A percentile compares a stretch with the other conserved stretches of the same genome.
Conservation (phyloP, 2,797 vertebrate species). For the Urocyon cinereoargenteus region DNA sequence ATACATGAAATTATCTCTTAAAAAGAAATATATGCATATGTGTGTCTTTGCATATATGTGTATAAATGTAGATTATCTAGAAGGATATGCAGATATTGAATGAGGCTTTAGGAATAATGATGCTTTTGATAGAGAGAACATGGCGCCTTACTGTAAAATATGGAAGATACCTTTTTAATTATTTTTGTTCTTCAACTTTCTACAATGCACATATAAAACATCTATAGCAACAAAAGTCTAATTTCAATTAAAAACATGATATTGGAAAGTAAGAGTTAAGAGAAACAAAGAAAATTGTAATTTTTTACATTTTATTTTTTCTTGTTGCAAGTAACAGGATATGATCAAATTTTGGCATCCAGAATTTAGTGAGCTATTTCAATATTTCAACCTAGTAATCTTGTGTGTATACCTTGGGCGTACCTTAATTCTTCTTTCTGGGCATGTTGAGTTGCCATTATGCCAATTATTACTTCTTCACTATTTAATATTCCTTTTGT, state of each 20-base stretch:
- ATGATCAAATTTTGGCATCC: background rate
- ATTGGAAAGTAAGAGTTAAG: background rate
- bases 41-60: background rate
- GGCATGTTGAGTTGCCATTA: background rate
- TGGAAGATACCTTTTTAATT: background rate
- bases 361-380: background rate
- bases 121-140: background rate
- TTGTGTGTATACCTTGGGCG: background rate
- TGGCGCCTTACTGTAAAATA: background rate
- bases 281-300: too few relatives aligned
- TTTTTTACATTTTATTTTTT: background rate
- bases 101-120: background rate
- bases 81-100: background rate
- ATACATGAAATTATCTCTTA: background rate
- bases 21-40: background rate
- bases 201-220: background rate
- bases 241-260: background rate
- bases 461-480: background rate
- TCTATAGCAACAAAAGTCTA: background rate
- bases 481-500: background rate
- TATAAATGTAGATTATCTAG: background rate
- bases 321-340: background rate
- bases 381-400: background rate
- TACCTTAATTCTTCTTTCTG: slow-evolving; percentile 1
- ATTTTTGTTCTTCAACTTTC: background rate